Conservation (phyloP, 2,797 vertebrate genomes). For the Sebastes iracundus region DNA sequence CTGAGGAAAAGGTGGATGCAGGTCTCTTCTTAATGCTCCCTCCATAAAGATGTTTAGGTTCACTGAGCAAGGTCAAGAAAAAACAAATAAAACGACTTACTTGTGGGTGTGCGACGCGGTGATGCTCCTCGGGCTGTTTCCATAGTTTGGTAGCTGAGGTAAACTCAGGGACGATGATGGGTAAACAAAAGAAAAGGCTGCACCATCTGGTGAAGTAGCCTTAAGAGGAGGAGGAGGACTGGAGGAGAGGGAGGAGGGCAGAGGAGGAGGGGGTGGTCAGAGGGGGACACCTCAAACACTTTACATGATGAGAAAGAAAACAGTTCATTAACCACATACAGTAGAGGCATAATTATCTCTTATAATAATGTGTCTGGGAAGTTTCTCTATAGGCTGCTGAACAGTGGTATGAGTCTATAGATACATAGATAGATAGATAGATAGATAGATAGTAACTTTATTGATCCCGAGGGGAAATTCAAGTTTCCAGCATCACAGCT, state of each 20-base stretch:
- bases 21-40: conserved; percentile 16
- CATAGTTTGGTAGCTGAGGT: conserved; percentile 74
- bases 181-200: conserved; percentile 84
- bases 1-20: conserved; percentile 54
- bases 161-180: conserved; percentile 71
- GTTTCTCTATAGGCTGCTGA: neutral
- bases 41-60: conserved; percentile 20
- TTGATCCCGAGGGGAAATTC: too few species aligned
- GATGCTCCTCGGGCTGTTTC: conserved; percentile 46
- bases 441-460: too few species aligned
- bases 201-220: conserved; percentile 88
- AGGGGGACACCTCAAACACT: neutral
- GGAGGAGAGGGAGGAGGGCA: conserved; percentile 83
- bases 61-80: neutral
- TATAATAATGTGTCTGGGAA: neutral
- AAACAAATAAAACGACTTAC: conserved; percentile 8
- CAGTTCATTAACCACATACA: neutral
- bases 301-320: neutral
- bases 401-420: neutral
- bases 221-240: conserved; percentile 84
- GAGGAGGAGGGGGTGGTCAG: conserved; percentile 28
- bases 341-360: too few species aligned
- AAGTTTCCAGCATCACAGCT: too few species aligned
- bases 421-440: too few species aligned
- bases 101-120: conserved; percentile 31